Evolutionary conservation across 2,113 vertebrate genomes (phyloP).

Genomic region (Toxotes chatareus): DNA sequence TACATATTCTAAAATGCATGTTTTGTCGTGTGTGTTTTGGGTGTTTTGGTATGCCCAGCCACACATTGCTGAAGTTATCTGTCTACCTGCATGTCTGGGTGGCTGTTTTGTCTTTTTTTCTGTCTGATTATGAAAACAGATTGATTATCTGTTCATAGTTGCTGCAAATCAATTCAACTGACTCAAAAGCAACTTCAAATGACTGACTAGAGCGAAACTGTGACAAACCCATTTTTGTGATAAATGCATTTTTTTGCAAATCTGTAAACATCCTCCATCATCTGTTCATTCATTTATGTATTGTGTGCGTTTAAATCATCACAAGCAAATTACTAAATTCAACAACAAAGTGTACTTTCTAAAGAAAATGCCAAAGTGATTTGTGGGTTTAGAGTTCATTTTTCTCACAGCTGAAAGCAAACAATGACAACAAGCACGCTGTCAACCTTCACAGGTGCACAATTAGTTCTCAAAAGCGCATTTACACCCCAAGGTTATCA

Average conservation of each 20-base stretch:
- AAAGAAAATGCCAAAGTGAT: neutral
- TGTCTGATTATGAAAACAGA: conserved; percentile 7
- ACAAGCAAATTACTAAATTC: neutral
- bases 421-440: neutral
- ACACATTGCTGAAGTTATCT: neutral
- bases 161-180: conserved; percentile 2
- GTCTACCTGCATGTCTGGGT: neutral
- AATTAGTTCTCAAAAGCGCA: neutral
- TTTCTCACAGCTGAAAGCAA: neutral
- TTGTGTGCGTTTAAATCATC: neutral
- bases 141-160: neutral
- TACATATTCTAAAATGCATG: neutral
- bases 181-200: neutral
- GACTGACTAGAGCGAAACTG: neutral
- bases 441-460: neutral
- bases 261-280: neutral
- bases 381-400: neutral
- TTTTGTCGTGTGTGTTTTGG: neutral
- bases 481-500: neutral
- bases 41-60: no score
- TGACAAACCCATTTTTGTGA: neutral
- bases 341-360: neutral
- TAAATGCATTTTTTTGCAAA: neutral
- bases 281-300: rapidly evolving
- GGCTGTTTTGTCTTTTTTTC: neutral